phyloP scores from a whole-genome alignment of 2,888 invertebrate species.

The Cosmorhoe ocellata region DNA sequence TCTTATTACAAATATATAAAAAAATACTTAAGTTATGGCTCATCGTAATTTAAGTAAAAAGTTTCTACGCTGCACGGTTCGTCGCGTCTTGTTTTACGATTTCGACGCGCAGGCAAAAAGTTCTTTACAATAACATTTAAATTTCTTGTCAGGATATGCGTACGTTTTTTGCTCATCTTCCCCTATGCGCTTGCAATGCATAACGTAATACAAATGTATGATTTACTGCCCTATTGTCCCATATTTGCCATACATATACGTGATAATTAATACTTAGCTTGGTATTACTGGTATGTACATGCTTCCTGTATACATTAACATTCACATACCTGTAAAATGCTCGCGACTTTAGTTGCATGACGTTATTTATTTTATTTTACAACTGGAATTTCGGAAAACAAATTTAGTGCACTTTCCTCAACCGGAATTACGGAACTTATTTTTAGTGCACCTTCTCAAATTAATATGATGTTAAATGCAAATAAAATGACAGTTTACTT shows the following conservation, averaged over 20 bases:
- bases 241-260: constrained; percentile 8
- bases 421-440: too few species aligned
- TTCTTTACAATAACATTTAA: neutral
- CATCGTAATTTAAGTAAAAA: neutral
- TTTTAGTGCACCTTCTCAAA: too few species aligned
- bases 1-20: too few species aligned
- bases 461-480: too few species aligned
- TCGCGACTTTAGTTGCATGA: too few species aligned
- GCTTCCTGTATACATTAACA: constrained; percentile 2
- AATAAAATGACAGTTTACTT: too few species aligned
- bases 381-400: too few species aligned
- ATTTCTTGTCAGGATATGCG: constrained; percentile 5
- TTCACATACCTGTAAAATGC: too few species aligned
- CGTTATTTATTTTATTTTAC: too few species aligned
- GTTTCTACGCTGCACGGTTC: neutral
- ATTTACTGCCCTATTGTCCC: constrained; percentile 21
- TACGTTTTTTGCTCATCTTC: constrained; percentile 5
- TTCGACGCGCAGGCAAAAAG: constrained; percentile 9
- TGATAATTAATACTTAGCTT: constrained; percentile 4
- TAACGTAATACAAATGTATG: constrained; percentile 8
- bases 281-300: constrained; percentile 2
- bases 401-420: too few species aligned
- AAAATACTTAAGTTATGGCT: too few species aligned
- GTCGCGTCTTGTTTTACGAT: constrained; percentile 8
- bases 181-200: constrained; percentile 4